A percentile compares a stretch with the other conserved stretches of the same genome.
Conservation (phyloP, 2,797 vertebrate genomes). For the Hippocampus kuda region DNA sequence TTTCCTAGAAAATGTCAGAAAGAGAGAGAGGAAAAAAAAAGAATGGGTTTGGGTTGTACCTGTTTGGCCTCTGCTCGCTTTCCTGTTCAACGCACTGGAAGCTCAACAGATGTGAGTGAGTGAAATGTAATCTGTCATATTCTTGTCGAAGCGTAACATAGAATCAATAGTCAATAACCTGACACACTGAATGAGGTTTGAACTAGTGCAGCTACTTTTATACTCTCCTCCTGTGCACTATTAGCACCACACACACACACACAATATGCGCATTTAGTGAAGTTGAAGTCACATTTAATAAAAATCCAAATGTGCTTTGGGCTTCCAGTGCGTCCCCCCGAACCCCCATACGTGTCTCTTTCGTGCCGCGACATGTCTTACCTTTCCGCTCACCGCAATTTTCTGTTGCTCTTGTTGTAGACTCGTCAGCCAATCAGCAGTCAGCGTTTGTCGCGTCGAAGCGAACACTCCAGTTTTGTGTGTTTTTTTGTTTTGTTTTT, state of each 20-base stretch:
- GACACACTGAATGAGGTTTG: neutral
- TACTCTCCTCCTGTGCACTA: neutral
- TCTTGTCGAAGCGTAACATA: neutral
- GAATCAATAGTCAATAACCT: neutral
- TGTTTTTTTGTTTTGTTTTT: too few species aligned
- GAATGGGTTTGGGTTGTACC: constrained; percentile 38
- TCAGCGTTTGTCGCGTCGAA: neutral
- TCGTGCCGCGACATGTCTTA: neutral
- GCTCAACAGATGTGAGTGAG: constrained; percentile 9
- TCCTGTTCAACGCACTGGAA: constrained; percentile 48
- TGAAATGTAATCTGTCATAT: neutral
- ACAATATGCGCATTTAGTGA: neutral
- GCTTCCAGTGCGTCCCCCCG: neutral
- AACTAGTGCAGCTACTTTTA: constrained; percentile 1
- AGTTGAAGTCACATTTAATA: neutral
- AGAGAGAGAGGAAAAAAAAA: constrained; percentile 9
- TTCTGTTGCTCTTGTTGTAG: too few species aligned
- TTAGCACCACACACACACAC: neutral
- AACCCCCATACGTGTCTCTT: neutral
- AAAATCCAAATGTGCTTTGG: neutral
- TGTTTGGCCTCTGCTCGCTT: constrained; percentile 18
- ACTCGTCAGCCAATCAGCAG: neutral
- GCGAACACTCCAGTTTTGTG: neutral
- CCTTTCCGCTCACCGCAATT: too few species aligned
- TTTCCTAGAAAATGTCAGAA: neutral